These are phyloP conservation scores for Scaptomyza graminum DNA, from an alignment of 1,140 invertebrate species.

Conservation along the genomic window DNA sequence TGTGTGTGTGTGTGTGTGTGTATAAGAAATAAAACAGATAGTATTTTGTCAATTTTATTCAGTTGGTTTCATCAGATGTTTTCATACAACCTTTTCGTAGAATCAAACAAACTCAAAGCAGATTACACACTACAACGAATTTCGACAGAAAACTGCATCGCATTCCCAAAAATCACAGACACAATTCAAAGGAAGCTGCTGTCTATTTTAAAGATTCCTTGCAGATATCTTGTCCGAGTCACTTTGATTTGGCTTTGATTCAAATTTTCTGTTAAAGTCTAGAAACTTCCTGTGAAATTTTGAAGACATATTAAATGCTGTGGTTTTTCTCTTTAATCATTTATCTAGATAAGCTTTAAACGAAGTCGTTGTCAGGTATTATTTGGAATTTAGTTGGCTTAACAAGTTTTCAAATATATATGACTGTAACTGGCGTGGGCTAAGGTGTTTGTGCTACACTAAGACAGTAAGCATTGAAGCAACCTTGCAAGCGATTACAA, in stretches of 20 bases:
- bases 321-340: neutral
- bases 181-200: too few species aligned
- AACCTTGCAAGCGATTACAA: constrained; percentile 24
- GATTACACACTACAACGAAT: too few species aligned
- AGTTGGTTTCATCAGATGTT: too few species aligned
- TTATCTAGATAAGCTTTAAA: neutral
- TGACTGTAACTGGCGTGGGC: constrained; percentile 16
- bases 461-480: constrained; percentile 13
- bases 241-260: neutral
- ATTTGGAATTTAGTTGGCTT: constrained; percentile 11
- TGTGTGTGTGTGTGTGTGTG: too few species aligned
- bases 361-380: constrained; percentile 11
- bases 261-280: neutral
- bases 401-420: constrained; percentile 9
- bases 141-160: too few species aligned
- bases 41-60: too few species aligned
- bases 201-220: too few species aligned
- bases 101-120: too few species aligned
- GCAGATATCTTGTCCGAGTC: too few species aligned
- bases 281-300: neutral
- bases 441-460: neutral
- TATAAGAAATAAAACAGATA: too few species aligned
- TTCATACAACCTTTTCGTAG: too few species aligned
- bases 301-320: neutral
- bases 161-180: too few species aligned